Percentiles rank a stretch among this genome's conserved stretches.
Evolutionary conservation across 2,797 vertebrate species (phyloP).

Genomic region (Bryconaethiops microstoma): DNA sequence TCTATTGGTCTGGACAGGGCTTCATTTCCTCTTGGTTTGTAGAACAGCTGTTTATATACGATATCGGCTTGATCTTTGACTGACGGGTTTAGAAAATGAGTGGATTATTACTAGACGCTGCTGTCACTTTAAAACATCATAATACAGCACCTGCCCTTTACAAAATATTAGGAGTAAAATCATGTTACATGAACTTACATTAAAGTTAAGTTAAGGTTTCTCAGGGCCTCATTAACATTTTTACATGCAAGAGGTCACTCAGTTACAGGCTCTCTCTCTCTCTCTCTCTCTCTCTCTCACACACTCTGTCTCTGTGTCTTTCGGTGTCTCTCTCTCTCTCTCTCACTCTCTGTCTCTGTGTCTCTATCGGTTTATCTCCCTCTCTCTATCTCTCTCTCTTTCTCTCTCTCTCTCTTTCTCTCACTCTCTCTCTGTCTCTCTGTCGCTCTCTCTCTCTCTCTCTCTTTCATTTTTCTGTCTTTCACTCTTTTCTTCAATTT

Average conservation of each 20-base stretch:
- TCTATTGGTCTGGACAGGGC: slow-evolving; percentile 5
- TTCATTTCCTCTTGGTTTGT: slow-evolving; percentile 2
- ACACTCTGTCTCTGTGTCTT: too few relatives aligned
- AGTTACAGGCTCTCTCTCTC: slow-evolving; percentile 46
- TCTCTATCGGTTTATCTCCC: too few relatives aligned
- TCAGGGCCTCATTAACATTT: slow-evolving; percentile 55
- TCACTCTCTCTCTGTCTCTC: too few relatives aligned
- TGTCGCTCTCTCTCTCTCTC: too few relatives aligned
- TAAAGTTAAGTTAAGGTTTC: too few relatives aligned
- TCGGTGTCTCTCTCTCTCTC: too few relatives aligned
- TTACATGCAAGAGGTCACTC: slow-evolving; percentile 61
- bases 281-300: too few relatives aligned
- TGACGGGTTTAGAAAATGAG: neutral
- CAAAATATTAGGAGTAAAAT: neutral
- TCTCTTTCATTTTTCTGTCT: neutral
- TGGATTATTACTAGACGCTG: neutral
- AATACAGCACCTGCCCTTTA: neutral
- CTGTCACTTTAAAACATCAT: neutral
- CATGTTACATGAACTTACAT: neutral
- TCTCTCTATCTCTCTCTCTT: too few relatives aligned
- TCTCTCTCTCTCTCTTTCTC: too few relatives aligned
- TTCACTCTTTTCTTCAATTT: neutral
- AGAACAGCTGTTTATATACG: neutral
- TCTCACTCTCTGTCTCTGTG: too few relatives aligned
- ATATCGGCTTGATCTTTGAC: too few relatives aligned